These are phyloP conservation scores for Malurus melanocephalus DNA, from an alignment of 2,113 vertebrate genomes.

Conservation along the genomic window DNA sequence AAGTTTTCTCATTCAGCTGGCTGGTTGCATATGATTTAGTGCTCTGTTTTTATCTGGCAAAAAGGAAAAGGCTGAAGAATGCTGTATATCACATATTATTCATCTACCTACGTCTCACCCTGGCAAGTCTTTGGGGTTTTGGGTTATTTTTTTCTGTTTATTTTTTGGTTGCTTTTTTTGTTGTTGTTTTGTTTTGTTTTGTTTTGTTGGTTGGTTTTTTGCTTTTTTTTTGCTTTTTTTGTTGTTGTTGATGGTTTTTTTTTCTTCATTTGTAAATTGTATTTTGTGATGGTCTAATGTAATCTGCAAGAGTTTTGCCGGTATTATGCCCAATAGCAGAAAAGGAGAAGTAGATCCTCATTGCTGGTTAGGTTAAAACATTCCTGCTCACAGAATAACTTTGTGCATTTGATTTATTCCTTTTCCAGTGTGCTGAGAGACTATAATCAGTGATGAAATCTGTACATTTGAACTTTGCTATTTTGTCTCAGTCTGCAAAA, in stretches of 20 bases:
- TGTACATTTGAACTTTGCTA: not conserved
- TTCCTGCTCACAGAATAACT: not conserved
- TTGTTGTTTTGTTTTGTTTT: not conserved
- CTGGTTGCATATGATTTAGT: not conserved
- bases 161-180: not conserved
- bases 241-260: not conserved
- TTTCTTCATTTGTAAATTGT: not conserved
- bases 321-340: not conserved
- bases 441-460: not conserved
- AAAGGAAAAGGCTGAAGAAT: not conserved
- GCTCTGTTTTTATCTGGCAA: not conserved
- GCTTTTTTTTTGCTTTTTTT: not conserved
- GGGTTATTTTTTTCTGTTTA: not conserved
- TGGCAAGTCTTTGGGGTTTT: not conserved
- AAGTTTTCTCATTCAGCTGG: not conserved
- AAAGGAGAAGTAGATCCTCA: not conserved
- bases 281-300: not conserved
- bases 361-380: not conserved
- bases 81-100: not conserved
- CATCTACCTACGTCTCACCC: not conserved
- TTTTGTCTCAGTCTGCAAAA: constrained; percentile 9
- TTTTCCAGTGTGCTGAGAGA: not conserved
- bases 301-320: not conserved
- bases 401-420: not conserved
- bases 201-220: not conserved